Percentiles rank a stretch among this genome's conserved stretches.
These are phyloP conservation scores for Drepana arcuata DNA, from an alignment of 1,140 invertebrate genomes.

Conservation along the genomic window DNA sequence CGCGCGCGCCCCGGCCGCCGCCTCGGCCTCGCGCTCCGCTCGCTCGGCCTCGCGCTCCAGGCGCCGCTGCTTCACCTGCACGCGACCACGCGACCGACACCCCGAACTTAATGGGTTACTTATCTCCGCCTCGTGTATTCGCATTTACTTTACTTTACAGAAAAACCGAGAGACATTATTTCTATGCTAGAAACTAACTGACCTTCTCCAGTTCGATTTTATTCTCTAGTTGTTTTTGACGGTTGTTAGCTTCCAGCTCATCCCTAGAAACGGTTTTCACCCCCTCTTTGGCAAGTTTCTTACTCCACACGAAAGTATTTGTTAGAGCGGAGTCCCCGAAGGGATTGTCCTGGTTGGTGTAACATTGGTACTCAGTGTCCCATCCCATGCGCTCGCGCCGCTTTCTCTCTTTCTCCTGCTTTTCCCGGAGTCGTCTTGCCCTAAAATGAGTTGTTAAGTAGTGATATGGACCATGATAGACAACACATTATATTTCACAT, in stretches of 20 bases:
- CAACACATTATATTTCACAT: too few relatives aligned
- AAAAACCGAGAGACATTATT: too few relatives aligned
- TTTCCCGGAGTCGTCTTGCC: slow-evolving; percentile 88
- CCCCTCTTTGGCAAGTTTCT: slow-evolving; percentile 97
- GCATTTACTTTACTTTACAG: too few relatives aligned
- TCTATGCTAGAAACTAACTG: too few relatives aligned
- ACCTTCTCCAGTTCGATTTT: slow-evolving; percentile 90
- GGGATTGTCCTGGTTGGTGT: slow-evolving; percentile 98
- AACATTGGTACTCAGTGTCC: slow-evolving; percentile 96
- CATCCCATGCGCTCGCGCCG: slow-evolving; percentile 94
- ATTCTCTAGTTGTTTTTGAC: slow-evolving; percentile 92
- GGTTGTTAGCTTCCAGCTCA: slow-evolving; percentile 88
- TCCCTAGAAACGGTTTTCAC: slow-evolving; percentile 84
- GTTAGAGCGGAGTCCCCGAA: slow-evolving; percentile 96
- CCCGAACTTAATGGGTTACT: too few relatives aligned
- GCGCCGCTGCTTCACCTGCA: slow-evolving; percentile 88
- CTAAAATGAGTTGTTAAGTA: too few relatives aligned
- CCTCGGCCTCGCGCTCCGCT: slow-evolving; percentile 91
- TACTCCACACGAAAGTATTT: slow-evolving; percentile 94
- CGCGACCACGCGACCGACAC: too few relatives aligned
- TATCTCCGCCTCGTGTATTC: too few relatives aligned
- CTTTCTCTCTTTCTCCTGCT: slow-evolving; percentile 92
- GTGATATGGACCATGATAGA: too few relatives aligned
- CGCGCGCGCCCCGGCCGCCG: slow-evolving; percentile 88
- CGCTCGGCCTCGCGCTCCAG: slow-evolving; percentile 92